Conservation (phyloP, 2,888 invertebrate genomes). For the Epiblema foenella region DNA sequence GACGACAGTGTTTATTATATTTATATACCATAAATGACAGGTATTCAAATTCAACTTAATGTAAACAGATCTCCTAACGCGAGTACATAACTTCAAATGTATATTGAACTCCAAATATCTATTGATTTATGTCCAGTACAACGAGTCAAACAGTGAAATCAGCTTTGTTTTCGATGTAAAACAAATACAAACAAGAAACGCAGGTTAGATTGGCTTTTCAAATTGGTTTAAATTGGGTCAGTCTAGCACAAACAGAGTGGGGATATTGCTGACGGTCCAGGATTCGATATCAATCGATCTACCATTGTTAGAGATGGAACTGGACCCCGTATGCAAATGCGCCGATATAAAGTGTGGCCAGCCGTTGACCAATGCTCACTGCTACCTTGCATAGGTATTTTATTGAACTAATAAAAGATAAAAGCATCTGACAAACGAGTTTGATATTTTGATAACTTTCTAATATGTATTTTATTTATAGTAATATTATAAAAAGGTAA, state of each 20-base stretch:
- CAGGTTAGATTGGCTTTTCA: slow-evolving; percentile 77
- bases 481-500: not conserved
- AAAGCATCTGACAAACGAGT: not conserved
- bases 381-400: not conserved
- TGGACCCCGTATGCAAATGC: slow-evolving; percentile 31
- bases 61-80: no score
- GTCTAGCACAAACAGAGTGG: slow-evolving; percentile 74
- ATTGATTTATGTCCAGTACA: slow-evolving; percentile 49
- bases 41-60: no score
- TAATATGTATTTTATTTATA: not conserved
- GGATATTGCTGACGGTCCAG: slow-evolving; percentile 65
- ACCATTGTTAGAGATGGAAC: slow-evolving; percentile 54
- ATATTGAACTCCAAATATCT: slow-evolving; percentile 18
- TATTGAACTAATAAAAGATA: not conserved
- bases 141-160: slow-evolving; percentile 63
- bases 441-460: not conserved
- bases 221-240: slow-evolving; percentile 79
- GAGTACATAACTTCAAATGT: not conserved
- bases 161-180: slow-evolving; percentile 70
- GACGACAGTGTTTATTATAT: no score
- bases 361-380: slow-evolving; percentile 1
- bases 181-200: slow-evolving; percentile 77
- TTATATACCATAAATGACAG: no score
- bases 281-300: slow-evolving; percentile 62
- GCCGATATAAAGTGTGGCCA: slow-evolving; percentile 28